phyloP scores from a whole-genome alignment of 2,797 vertebrate genomes.

The Chaunax sp. region DNA sequence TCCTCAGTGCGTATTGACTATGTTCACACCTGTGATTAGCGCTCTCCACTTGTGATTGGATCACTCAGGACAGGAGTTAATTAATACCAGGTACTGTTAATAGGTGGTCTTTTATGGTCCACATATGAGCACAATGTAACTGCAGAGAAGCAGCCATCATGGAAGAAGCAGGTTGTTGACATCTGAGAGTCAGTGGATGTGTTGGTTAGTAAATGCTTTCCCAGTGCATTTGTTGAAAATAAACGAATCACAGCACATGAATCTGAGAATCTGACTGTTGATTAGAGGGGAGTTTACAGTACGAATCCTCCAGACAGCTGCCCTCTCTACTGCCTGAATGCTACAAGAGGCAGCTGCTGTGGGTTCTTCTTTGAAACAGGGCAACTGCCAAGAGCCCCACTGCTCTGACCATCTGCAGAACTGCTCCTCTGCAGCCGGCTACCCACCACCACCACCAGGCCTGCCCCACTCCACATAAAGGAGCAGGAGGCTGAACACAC shows the following conservation, averaged over 20 bases:
- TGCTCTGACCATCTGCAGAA: conserved; percentile 71
- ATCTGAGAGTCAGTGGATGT: neutral
- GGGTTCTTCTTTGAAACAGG: conserved; percentile 37
- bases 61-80: too few relatives aligned
- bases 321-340: conserved; percentile 39
- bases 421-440: conserved; percentile 46
- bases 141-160: neutral
- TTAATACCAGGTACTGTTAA: too few relatives aligned
- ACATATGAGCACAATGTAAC: neutral
- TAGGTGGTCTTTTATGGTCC: neutral
- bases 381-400: conserved; percentile 68
- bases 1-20: too few relatives aligned
- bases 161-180: conserved; percentile 1
- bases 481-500: conserved; percentile 4
- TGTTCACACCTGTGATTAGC: too few relatives aligned
- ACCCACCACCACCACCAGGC: conserved; percentile 37
- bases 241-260: conserved; percentile 4
- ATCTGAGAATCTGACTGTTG: conserved; percentile 27
- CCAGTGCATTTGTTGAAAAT: conserved; percentile 23
- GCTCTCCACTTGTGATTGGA: too few relatives aligned
- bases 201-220: conserved; percentile 31
- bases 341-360: conserved; percentile 52
- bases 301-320: conserved; percentile 31
- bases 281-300: conserved; percentile 30
- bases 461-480: conserved; percentile 34